A percentile compares a stretch with the other conserved stretches of the same genome.
Conservation (phyloP, 2,797 vertebrate genomes). For the Xenops minutus region DNA sequence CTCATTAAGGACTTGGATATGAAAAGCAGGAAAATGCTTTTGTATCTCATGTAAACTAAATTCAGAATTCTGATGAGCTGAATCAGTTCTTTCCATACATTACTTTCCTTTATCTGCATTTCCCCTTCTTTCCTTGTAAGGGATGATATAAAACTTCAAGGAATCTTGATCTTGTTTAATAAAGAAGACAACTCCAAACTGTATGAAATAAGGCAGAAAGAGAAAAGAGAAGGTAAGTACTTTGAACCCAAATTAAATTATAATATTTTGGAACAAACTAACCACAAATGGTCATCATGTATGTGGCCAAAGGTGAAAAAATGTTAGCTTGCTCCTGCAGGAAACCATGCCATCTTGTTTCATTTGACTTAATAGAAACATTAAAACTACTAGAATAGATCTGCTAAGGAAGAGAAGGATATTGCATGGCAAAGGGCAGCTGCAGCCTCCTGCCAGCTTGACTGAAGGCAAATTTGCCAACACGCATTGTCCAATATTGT, state of each 20-base stretch:
- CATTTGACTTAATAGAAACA: background rate
- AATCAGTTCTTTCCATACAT: conserved; percentile 42
- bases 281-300: background rate
- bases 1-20: conserved; percentile 60
- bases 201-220: background rate
- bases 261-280: background rate
- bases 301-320: background rate
- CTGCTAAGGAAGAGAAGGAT: background rate
- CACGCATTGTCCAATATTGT: rapidly evolving
- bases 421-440: background rate
- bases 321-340: background rate
- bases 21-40: conserved; percentile 57
- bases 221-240: background rate
- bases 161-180: background rate
- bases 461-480: background rate
- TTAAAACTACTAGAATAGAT: background rate
- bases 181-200: background rate
- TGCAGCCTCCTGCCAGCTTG: background rate
- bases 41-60: conserved; percentile 54
- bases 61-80: conserved; percentile 59
- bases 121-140: background rate
- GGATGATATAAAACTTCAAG: background rate
- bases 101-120: conserved; percentile 38
- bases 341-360: background rate
- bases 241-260: background rate